Evolutionary conservation across 2,888 invertebrate species (phyloP), one percentile per base, ranked within the genome.

Genomic region (Noctua pronuba): DNA sequence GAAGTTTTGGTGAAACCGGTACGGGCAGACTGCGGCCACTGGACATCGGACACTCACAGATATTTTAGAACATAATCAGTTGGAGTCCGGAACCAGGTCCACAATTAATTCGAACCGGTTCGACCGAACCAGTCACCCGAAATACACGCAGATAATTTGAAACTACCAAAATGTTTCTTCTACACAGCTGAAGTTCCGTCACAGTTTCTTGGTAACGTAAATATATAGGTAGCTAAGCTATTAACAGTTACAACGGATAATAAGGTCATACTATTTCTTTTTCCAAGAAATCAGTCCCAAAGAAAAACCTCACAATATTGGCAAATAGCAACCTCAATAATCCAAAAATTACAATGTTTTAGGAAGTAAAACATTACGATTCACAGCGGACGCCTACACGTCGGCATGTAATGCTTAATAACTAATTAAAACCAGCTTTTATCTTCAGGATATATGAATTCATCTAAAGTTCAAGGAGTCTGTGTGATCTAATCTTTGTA

Each of bases 391-490:
- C 64, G 55, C 67, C 71, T 24, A 24, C 52, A 31, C 35, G 55
- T 49, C 55, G 69, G 65, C 41, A 62, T 64, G 55, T 73, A 74
- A 60, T 77, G 35, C 65, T 82, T 84, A 74, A 80, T 86, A 84
- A 77, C 75, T 77, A 71, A 79, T 79, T 80, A 78, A 77, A 77
- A 79, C 55, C 24, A 55, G 77, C 44, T 71, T 65, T 68, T 84
- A 75, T 71, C 65, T 74, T 44, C 79, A 77, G 79, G 79, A 78
- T 88, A 64, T 84, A 69, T 73, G 71, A 55, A 60, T 31, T 70
- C 75, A 64, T 73, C 58, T 75, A 88, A 87, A 88, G 88, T 87
- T 88, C 88, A 88, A 88, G 88, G 88, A 28, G 67, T 35, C 35
- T 24, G 76, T 71, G 41, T 73, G 85, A 88, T 87, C 41, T 87